A percentile compares a stretch with the other conserved stretches of the same genome.
Evolutionary conservation across 2,113 vertebrate species (phyloP).

Genomic region (Sapajus apella): DNA sequence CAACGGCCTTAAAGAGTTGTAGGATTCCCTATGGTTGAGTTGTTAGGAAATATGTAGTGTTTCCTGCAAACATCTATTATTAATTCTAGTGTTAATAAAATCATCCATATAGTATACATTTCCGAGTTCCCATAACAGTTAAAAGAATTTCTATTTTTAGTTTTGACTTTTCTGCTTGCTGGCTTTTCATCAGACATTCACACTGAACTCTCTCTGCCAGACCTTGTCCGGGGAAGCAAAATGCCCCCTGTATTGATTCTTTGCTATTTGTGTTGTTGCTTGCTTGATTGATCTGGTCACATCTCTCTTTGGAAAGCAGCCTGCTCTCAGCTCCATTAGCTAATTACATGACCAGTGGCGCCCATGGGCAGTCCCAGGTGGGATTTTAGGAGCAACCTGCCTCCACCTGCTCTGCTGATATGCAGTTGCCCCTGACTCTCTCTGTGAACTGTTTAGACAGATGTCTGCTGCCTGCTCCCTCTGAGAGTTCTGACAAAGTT

Average conservation of each 20-base stretch:
- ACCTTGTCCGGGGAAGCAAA: background rate
- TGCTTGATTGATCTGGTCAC: background rate
- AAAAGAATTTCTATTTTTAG: conserved; percentile 50
- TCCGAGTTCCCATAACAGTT: conserved; percentile 41
- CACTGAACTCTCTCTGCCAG: background rate
- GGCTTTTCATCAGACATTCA: conserved; percentile 16
- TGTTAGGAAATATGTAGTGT: background rate
- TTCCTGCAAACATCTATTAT: conserved; percentile 61
- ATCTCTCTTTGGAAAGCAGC: background rate
- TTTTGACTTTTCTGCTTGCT: background rate
- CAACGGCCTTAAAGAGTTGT: background rate
- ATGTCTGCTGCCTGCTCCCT: background rate
- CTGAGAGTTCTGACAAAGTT: background rate
- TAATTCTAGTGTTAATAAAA: conserved; percentile 47
- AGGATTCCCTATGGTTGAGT: background rate
- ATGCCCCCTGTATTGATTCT: conserved; percentile 17
- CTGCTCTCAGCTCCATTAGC: background rate
- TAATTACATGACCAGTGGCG: background rate
- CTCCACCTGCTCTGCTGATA: background rate
- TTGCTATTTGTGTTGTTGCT: background rate
- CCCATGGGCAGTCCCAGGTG: background rate
- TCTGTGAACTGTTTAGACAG: background rate
- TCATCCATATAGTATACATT: background rate
- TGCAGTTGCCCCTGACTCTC: rapidly evolving
- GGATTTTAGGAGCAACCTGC: background rate